Evolutionary conservation across 92 coral and sea anemone species (phyloP).

Genomic region (Porites lobata): DNA sequence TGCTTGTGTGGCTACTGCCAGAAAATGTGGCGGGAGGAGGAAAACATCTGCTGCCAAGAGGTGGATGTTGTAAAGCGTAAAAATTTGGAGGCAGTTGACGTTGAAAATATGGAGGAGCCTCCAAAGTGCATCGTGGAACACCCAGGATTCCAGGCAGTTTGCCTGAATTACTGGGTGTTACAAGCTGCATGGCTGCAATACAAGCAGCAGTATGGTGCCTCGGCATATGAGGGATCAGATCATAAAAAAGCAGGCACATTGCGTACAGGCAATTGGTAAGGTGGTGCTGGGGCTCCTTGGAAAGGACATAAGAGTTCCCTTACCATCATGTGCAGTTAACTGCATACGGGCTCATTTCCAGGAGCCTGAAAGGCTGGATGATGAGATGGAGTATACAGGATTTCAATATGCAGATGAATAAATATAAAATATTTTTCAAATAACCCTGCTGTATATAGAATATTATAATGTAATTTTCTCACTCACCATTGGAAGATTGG

Average conservation of each 20-base stretch:
- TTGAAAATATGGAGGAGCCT: slow-evolving; percentile 18
- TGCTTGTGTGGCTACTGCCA: slow-evolving; percentile 50
- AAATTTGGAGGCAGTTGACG: slow-evolving; percentile 23
- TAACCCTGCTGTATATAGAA: no score
- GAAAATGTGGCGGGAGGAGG: slow-evolving; percentile 29
- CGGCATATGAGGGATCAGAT: no score
- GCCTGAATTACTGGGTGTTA: slow-evolving; percentile 60
- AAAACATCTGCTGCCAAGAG: slow-evolving; percentile 41
- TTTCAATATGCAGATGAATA: slow-evolving; percentile 60
- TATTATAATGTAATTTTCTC: no score
- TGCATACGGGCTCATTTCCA: slow-evolving; percentile 67
- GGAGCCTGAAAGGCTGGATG: slow-evolving; percentile 21
- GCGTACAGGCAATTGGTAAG: slow-evolving; percentile 11
- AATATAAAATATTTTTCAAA: no score
- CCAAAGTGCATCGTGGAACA: slow-evolving; percentile 61
- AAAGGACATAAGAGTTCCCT: slow-evolving; percentile 63
- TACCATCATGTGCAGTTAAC: slow-evolving; percentile 76
- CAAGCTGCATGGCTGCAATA: slow-evolving; percentile 75
- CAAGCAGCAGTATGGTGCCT: slow-evolving; percentile 45
- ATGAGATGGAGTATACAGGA: slow-evolving; percentile 64
- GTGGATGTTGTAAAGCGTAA: background rate
- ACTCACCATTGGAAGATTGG: no score
- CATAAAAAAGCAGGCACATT: no score
- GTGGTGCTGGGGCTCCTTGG: slow-evolving; percentile 78
- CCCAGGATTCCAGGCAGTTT: background rate